Evolutionary conservation across 2,797 vertebrate species (phyloP).

Genomic region (Pipistrellus nathusii): DNA sequence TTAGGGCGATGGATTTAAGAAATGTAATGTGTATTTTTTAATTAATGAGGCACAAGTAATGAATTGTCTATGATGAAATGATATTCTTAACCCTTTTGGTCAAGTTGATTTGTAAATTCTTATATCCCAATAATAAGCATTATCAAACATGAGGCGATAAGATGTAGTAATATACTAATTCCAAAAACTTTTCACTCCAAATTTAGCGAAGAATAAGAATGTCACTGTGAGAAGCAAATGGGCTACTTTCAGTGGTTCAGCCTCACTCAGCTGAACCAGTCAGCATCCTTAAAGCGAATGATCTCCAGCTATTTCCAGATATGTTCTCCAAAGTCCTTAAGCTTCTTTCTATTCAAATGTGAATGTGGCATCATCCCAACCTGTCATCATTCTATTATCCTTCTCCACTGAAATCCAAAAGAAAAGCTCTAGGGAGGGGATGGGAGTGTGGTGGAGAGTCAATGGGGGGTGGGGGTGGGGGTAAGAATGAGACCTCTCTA

Average conservation of each 20-base stretch:
- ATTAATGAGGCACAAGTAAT: neutral
- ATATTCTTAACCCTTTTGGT: neutral
- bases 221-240: neutral
- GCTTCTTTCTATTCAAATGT: neutral
- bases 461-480: no score
- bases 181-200: neutral
- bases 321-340: conserved; percentile 8
- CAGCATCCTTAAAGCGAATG: neutral
- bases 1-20: neutral
- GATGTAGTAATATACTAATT: neutral
- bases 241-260: neutral
- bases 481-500: no score
- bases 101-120: conserved; percentile 2
- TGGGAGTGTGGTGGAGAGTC: no score
- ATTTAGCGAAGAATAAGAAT: neutral
- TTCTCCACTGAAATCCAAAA: conserved; percentile 1
- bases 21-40: neutral
- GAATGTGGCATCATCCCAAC: conserved; percentile 16
- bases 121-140: neutral
- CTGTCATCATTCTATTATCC: conserved; percentile 31
- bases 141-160: neutral
- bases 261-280: neutral
- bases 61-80: neutral
- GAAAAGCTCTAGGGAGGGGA: no score
- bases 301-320: neutral